Evolutionary conservation across 2,113 vertebrate genomes (phyloP).

Genomic region (Chionodraco myersi): DNA sequence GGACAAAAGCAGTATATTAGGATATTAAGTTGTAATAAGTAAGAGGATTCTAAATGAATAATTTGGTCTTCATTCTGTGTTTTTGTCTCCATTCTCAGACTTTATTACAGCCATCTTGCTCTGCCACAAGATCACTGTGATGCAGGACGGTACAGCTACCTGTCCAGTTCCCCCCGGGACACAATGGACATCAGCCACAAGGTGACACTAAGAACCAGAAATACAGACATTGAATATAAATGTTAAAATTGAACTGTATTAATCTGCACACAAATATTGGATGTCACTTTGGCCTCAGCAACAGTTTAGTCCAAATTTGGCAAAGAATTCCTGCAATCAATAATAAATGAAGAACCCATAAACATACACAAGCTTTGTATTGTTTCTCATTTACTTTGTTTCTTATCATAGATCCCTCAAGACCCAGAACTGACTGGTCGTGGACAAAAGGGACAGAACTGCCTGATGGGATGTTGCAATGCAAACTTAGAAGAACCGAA

Average conservation of each 20-base stretch:
- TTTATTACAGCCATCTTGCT: conserved; percentile 77
- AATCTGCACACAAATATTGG: background rate
- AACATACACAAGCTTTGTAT: background rate
- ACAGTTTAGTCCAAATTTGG: background rate
- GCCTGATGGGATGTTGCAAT: conserved; percentile 84
- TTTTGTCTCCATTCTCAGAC: conserved; percentile 56
- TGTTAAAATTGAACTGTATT: background rate
- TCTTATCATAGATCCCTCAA: conserved; percentile 46
- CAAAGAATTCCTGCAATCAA: background rate
- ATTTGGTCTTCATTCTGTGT: background rate
- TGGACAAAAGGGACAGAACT: conserved; percentile 72
- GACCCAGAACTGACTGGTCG: conserved; percentile 70
- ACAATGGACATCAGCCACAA: conserved; percentile 75
- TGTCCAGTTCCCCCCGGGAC: conserved; percentile 78
- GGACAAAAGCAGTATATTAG: background rate
- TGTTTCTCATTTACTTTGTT: conserved; percentile 17
- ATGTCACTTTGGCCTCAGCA: background rate
- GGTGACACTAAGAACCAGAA: conserved; percentile 50
- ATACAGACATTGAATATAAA: background rate
- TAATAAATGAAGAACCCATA: background rate
- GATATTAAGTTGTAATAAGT: background rate
- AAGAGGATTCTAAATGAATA: background rate
- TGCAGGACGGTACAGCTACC: conserved; percentile 76
- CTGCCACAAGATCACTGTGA: conserved; percentile 81
- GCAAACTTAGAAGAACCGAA: conserved; percentile 78